phyloP scores from a whole-genome alignment of 2,888 invertebrate species.

The Ornithoptera priamus region DNA sequence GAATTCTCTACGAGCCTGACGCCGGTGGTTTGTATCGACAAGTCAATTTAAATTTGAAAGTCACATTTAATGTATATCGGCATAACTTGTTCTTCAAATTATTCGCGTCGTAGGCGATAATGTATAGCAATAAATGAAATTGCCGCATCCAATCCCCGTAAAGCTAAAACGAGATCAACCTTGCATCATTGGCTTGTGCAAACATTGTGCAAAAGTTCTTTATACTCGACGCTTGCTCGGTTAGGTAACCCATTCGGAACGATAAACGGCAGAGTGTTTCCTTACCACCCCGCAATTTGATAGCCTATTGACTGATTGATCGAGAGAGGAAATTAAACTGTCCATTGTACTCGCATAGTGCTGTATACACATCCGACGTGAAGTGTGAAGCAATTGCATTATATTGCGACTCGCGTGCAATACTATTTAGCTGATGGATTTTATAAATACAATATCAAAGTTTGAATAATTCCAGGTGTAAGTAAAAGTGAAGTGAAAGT shows the following conservation, averaged over 20 bases:
- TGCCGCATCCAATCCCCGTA: neutral
- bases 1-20: no score
- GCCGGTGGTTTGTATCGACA: no score
- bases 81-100: neutral
- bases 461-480: neutral
- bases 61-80: neutral
- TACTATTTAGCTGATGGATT: neutral
- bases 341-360: neutral
- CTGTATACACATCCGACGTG: neutral
- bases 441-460: neutral
- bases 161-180: neutral
- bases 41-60: no score
- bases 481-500: neutral
- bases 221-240: neutral
- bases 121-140: neutral
- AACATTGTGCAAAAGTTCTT: neutral
- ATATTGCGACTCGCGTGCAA: neutral
- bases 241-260: neutral
- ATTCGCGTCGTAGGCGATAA: neutral
- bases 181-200: constrained; percentile 1
- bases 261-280: neutral
- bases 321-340: neutral
- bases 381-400: neutral
- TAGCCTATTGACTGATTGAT: neutral
- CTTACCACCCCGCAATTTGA: neutral